Evolutionary conservation across 1,140 invertebrate genomes (phyloP), one percentile per base, ranked within the genome.

Genomic region (Solen grandis): DNA sequence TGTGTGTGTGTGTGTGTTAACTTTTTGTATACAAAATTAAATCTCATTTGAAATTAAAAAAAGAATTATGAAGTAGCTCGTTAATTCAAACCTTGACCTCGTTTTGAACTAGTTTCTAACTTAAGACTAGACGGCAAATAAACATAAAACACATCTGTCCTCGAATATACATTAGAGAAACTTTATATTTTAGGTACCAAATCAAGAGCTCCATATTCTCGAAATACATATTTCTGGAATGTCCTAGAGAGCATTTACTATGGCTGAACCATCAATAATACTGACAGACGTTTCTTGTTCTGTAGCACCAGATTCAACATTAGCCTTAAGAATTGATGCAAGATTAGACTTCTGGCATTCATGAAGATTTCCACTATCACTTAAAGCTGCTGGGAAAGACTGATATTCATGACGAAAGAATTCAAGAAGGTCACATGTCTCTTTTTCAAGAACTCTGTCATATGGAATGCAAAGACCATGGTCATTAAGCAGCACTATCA

Each of bases 321-420:
- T 22, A 14, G 38, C 41, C 38, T 78, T 62, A 46, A 77, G 68
- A 57, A 84, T 82, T 13, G 50, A 16, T 10, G 27, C 59, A 57
- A 85, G 63, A 73, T 78, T 78, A 16, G 65, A 82, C 41, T 81
- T 85, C 22, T 85, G 81, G 57, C 72, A 81, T 16, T 8, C 41
- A 31, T 77, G 57, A 27, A 83, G 72, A 14, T 85, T 84, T 3
- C 84, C 81, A 38, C 25, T 75, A 31, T 81, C 84, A 85, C 84
- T 85, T 1, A 84, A 52, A 13, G 73, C n/a, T n/a, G 79, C 74
- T 29, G 84, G 82, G 41, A 70, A 72, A 5, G 54, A 65, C 35
- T 87, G 85, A 52, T 86, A 84, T 31, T 84, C 70, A 62, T 83
- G 81, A 22, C 52, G 22, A 63, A 83, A 83, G 19, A 80, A 79